These are phyloP conservation scores for Bellardia bayeri DNA, from an alignment of 2,888 invertebrate species.

Conservation along the genomic window DNA sequence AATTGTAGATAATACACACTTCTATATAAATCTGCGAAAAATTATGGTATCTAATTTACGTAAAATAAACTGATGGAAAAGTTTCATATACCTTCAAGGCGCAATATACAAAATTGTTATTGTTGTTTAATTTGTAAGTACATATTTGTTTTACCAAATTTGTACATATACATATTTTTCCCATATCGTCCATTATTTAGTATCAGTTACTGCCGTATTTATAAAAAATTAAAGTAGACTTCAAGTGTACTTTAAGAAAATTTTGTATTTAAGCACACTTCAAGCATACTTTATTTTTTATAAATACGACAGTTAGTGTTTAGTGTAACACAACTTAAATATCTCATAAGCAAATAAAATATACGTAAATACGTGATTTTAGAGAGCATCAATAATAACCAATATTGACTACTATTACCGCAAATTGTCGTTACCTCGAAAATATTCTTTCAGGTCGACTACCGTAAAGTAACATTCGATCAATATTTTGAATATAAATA, in stretches of 20 bases:
- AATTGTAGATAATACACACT: slow-evolving; percentile 17
- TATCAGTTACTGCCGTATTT: too few species aligned
- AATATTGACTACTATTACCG: too few species aligned
- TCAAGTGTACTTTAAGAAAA: too few species aligned
- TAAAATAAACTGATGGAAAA: slow-evolving; percentile 16
- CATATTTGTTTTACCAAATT: slow-evolving; percentile 17
- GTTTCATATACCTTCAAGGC: slow-evolving; percentile 28
- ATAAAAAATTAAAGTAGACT: too few species aligned
- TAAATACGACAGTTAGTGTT: neutral
- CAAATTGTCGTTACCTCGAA: too few species aligned
- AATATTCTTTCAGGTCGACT: too few species aligned
- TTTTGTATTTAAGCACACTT: too few species aligned
- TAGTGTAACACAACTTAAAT: neutral
- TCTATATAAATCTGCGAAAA: neutral
- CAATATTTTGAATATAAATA: too few species aligned
- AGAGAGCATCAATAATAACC: neutral
- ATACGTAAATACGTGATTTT: neutral
- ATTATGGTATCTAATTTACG: slow-evolving; percentile 14
- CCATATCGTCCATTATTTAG: neutral
- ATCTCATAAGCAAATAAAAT: neutral
- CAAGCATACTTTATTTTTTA: too few species aligned
- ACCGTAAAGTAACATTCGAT: too few species aligned
- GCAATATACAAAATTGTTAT: neutral
- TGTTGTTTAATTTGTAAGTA: slow-evolving; percentile 12
- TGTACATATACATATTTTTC: too few species aligned